Base-by-base conservation (phyloP, 1,140 invertebrate genomes). In the Anoplophora glabripennis region DNA sequence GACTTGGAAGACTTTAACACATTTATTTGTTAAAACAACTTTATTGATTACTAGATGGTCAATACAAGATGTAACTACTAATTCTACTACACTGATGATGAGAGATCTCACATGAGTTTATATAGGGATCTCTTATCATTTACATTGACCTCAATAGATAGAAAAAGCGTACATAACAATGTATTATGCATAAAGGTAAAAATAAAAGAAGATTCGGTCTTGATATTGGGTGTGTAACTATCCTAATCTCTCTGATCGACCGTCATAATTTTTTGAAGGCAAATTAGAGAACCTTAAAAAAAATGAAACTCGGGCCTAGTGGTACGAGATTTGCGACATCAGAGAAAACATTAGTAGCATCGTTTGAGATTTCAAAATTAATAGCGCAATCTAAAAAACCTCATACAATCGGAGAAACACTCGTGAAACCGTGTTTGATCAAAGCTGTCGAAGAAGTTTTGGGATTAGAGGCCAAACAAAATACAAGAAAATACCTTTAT, bases 201-300 rank as follows among this genome's bases (percentile, higher is more conserved):
- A n/a, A n/a, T n/a, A n/a, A n/a, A n/a, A n/a, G n/a, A n/a, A n/a
- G n/a, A n/a, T n/a, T n/a, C n/a, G n/a, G n/a, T n/a, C n/a, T n/a
- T n/a, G n/a, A n/a, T n/a, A n/a, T n/a, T n/a, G n/a, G n/a, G n/a
- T n/a, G n/a, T n/a, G n/a, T n/a, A n/a, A n/a, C n/a, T n/a, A 69
- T 69, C 46, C 54, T 7, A 61, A 64, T 48, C 58, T 46, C 9
- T 60, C n/a, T 45, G 47, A 28, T 48, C 56, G 55, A 51, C 54
- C 66, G 40, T 49, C 18, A 60, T 59, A 67, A 59, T 70, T 64
- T 45, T 67, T 68, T 40, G 52, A 60, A 58, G 51, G 63, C 17
- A 66, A 66, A 63, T 18, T 61, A 58, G 36, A 52, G 35, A 63
- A 67, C 55, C 46, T 62, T 40, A 65, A 69, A 51, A n/a, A 65